phyloP scores from a whole-genome alignment of 2,113 vertebrate species.

The Sinosuthora webbiana region DNA sequence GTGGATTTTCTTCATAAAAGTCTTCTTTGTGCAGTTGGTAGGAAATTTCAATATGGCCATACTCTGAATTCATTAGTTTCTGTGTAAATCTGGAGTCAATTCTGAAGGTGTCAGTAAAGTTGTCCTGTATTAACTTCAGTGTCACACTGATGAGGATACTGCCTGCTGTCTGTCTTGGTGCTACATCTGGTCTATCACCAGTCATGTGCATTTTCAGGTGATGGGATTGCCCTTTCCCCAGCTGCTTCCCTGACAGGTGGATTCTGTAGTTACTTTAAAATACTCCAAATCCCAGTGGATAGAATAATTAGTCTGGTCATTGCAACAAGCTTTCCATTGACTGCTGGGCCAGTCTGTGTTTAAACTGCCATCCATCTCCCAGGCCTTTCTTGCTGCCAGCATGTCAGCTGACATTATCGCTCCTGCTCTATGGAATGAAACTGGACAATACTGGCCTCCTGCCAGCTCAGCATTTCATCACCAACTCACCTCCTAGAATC shows the following conservation, averaged over 20 bases:
- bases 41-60: background rate
- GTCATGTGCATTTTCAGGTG: background rate
- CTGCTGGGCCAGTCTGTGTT: background rate
- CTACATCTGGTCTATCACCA: background rate
- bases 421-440: background rate
- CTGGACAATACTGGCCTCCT: background rate
- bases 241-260: background rate
- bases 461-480: background rate
- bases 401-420: background rate
- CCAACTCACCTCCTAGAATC: background rate
- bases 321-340: constrained; percentile 19
- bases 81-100: background rate
- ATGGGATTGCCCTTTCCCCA: background rate
- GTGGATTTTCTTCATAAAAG: background rate
- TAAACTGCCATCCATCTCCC: constrained; percentile 15
- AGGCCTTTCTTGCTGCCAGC: constrained; percentile 18
- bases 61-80: background rate
- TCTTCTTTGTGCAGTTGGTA: background rate
- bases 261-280: constrained; percentile 8
- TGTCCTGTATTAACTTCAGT: background rate
- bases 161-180: background rate
- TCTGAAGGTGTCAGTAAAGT: background rate
- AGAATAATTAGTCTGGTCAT: constrained; percentile 23
- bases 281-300: background rate
- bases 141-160: background rate